Evolutionary conservation across 2,888 invertebrate genomes (phyloP).

Genomic region (Reticulitermes lucifugus): DNA sequence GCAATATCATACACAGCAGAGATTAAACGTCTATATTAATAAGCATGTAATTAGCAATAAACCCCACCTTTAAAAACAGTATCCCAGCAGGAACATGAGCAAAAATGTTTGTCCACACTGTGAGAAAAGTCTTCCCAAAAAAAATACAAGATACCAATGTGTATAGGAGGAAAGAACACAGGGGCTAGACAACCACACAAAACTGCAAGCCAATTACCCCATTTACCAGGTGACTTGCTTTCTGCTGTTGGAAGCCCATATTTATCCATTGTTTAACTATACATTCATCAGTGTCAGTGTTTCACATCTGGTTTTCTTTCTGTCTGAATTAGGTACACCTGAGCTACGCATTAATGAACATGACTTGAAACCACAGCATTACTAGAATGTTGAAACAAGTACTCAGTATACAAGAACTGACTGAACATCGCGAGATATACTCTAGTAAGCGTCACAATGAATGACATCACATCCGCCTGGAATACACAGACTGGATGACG

Average conservation of each 20-base stretch:
- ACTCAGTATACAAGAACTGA: neutral
- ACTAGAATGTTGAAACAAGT: neutral
- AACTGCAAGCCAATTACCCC: slow-evolving; percentile 33
- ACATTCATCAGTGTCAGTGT: neutral
- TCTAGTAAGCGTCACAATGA: neutral
- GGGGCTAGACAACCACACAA: slow-evolving; percentile 59
- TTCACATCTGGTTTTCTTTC: neutral
- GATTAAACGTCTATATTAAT: neutral
- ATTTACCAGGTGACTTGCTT: slow-evolving; percentile 13
- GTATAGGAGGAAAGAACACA: slow-evolving; percentile 71
- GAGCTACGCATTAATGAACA: neutral
- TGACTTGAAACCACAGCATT: neutral
- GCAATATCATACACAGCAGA: neutral
- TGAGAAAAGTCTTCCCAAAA: slow-evolving; percentile 78
- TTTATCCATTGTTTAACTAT: slow-evolving; percentile 15
- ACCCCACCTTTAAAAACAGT: slow-evolving; percentile 78
- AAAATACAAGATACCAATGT: slow-evolving; percentile 71
- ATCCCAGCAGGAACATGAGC: slow-evolving; percentile 82
- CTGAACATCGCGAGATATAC: neutral
- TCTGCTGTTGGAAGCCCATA: slow-evolving; percentile 15
- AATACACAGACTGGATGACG: neutral
- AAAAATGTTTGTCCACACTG: slow-evolving; percentile 72
- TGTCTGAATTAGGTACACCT: neutral
- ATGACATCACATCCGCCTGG: neutral
- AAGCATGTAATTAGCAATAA: neutral